phyloP scores from a whole-genome alignment of 2,797 vertebrate genomes.

The Sparus aurata region DNA sequence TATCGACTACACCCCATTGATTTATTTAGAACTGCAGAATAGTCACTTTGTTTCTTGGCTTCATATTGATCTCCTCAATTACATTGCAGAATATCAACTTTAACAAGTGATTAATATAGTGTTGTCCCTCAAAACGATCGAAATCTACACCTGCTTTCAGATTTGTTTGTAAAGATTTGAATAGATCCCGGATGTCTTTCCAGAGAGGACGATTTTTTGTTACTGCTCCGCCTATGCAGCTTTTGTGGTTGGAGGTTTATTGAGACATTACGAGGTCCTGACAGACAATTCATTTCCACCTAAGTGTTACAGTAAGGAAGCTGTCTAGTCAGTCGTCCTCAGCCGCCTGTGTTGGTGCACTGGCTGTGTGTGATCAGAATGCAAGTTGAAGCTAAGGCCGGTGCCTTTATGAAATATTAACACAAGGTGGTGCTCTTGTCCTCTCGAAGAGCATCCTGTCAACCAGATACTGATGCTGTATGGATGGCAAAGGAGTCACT shows the following conservation, averaged over 20 bases:
- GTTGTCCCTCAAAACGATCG: neutral
- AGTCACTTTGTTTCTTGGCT: constrained; percentile 22
- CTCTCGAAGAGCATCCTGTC: constrained; percentile 54
- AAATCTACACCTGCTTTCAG: neutral
- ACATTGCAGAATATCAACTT: constrained; percentile 29
- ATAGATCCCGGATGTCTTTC: constrained; percentile 36
- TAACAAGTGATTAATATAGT: neutral
- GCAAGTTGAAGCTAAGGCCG: neutral
- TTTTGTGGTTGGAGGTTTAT: constrained; percentile 27
- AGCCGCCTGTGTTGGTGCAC: constrained; percentile 14
- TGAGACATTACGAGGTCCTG: neutral
- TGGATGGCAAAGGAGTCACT: neutral
- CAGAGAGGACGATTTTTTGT: neutral
- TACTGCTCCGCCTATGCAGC: constrained; percentile 23
- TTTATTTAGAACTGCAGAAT: constrained; percentile 23
- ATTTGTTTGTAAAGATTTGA: constrained; percentile 36
- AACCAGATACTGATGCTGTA: constrained; percentile 1
- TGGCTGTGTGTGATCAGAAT: constrained; percentile 24
- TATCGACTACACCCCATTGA: constrained; percentile 32
- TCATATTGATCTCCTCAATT: constrained; percentile 32
- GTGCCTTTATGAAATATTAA: constrained; percentile 59
- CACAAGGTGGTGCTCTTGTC: constrained; percentile 82
- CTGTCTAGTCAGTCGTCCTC: constrained; percentile 36
- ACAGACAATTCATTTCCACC: constrained; percentile 29
- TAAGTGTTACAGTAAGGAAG: constrained; percentile 36